Conservation (phyloP, 2,113 vertebrate genomes). For the Cephalopholis sonnerati region DNA sequence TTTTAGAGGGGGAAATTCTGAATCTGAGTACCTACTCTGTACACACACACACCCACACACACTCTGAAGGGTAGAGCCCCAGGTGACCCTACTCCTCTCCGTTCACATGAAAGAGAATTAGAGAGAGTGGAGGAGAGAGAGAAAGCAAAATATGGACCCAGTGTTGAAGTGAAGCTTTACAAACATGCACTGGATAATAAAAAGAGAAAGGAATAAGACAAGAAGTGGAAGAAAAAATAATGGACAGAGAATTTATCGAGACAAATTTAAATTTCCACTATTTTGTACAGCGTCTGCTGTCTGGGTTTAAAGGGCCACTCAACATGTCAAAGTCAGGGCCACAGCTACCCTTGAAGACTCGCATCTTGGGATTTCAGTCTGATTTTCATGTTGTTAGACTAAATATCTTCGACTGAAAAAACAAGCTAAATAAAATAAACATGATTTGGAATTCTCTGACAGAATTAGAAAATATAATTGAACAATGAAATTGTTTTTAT, state of each 20-base stretch:
- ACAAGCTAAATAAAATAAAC: not conserved
- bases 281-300: not conserved
- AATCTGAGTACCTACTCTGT: conserved; percentile 21
- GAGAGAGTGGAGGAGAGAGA: conserved; percentile 12
- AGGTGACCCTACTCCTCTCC: conserved; percentile 63
- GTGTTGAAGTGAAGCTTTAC: conserved; percentile 19
- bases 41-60: conserved; percentile 40
- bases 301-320: conserved; percentile 3
- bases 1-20: conserved; percentile 49
- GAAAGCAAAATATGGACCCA: conserved; percentile 24
- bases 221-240: conserved; percentile 25
- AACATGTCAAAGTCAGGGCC: not conserved
- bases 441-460: not conserved
- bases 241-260: conserved; percentile 8
- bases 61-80: conserved; percentile 49
- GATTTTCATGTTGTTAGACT: not conserved
- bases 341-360: not conserved
- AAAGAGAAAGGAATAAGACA: conserved; percentile 20
- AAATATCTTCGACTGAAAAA: not conserved
- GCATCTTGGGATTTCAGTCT: not conserved
- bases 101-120: conserved; percentile 71
- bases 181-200: conserved; percentile 37
- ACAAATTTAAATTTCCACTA: not conserved
- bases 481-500: not conserved
- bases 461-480: not conserved